Conservation (phyloP, 2,797 vertebrate species). For the Onychomys torridus region DNA sequence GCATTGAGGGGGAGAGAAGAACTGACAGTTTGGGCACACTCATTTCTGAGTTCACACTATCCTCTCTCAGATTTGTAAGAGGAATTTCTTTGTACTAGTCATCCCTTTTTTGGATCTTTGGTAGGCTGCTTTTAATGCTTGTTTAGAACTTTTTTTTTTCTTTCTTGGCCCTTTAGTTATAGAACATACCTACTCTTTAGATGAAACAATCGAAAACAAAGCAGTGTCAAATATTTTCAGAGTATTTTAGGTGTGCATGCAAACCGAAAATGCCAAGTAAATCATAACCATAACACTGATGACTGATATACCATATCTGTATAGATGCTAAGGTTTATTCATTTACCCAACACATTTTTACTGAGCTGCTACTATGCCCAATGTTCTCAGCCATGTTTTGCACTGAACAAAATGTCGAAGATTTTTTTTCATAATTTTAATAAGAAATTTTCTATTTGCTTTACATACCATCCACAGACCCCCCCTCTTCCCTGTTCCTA, state of each 20-base stretch:
- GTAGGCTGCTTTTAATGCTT: neutral
- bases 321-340: neutral
- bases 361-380: neutral
- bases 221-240: neutral
- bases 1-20: neutral
- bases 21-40: neutral
- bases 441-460: too few relatives aligned
- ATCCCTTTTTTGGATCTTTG: neutral
- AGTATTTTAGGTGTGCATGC: neutral
- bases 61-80: neutral
- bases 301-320: neutral
- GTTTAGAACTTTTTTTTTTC: neutral
- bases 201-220: neutral
- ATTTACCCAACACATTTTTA: neutral
- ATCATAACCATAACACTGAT: neutral
- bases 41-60: neutral
- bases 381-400: neutral
- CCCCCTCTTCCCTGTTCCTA: too few relatives aligned
- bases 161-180: neutral
- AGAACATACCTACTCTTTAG: neutral
- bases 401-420: neutral
- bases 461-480: too few relatives aligned
- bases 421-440: too few relatives aligned
- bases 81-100: neutral
- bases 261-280: constrained; percentile 18